Percentiles rank a stretch among this genome's conserved stretches.
These are phyloP conservation scores for Axis porcinus DNA, from an alignment of 2,113 vertebrate genomes.

Conservation along the genomic window DNA sequence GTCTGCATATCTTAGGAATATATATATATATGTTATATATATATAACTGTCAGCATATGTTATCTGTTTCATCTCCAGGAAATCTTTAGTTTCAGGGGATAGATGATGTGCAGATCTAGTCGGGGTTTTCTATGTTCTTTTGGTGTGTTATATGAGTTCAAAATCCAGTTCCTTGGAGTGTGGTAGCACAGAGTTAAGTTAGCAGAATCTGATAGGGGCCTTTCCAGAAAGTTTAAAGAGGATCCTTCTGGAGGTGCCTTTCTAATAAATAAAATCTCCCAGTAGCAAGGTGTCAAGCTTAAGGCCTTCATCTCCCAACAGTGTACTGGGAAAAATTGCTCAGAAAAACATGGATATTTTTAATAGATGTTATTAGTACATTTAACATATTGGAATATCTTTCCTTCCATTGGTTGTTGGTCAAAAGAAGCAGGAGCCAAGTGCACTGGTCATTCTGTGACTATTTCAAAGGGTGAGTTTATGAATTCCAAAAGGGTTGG, in stretches of 20 bases:
- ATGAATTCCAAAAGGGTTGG: too few relatives aligned
- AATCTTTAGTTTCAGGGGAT: not conserved
- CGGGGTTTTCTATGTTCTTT: not conserved
- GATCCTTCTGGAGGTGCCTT: not conserved
- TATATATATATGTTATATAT: too few relatives aligned
- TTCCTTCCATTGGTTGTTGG: not conserved
- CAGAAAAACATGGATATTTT: not conserved
- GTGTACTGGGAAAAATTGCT: not conserved
- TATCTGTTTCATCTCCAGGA: not conserved
- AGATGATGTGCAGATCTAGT: rapidly evolving
- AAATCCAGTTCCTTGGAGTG: not conserved
- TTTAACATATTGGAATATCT: not conserved
- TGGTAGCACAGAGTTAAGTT: not conserved
- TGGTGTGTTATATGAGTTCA: not conserved
- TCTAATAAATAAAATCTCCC: not conserved
- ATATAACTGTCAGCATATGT: not conserved
- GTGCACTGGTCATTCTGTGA: not conserved
- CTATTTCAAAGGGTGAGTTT: not conserved
- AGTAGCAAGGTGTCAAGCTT: not conserved
- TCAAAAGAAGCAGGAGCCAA: not conserved
- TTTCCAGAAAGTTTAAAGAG: not conserved
- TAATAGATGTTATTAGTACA: not conserved
- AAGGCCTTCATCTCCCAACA: not conserved
- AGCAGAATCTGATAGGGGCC: not conserved
- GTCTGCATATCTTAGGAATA: not conserved